Percentiles rank a stretch among this genome's conserved stretches.
Conservation (phyloP, 2,113 vertebrate genomes). For the Caranx ignobilis region DNA sequence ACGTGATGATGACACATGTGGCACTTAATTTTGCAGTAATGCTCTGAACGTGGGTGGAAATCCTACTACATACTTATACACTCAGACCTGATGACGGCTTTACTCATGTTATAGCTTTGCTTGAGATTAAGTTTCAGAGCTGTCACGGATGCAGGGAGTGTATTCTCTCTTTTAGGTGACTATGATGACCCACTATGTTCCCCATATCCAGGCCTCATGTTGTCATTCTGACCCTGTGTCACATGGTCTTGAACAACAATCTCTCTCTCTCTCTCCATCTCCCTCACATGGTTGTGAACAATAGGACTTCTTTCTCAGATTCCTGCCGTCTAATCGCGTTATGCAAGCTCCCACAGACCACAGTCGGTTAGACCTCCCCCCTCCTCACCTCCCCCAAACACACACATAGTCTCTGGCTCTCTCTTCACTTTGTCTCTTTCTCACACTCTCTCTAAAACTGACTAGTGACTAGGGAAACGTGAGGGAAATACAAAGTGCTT, state of each 20-base stretch:
- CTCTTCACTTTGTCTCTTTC: slow-evolving; percentile 30
- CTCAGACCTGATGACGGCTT: neutral
- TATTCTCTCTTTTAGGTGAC: neutral
- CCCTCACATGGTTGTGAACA: slow-evolving; percentile 60
- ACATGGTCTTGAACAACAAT: slow-evolving; percentile 47
- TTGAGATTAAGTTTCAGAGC: neutral
- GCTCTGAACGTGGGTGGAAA: neutral
- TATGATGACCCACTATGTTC: neutral
- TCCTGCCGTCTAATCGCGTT: slow-evolving; percentile 71
- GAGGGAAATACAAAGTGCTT: slow-evolving; percentile 50
- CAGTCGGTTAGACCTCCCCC: slow-evolving; percentile 40
- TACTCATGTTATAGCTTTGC: neutral
- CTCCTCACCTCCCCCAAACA: slow-evolving; percentile 1
- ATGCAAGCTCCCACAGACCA: slow-evolving; percentile 62
- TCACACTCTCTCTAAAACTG: slow-evolving; percentile 47
- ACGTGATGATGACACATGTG: too few species aligned
- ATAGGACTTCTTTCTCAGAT: slow-evolving; percentile 66
- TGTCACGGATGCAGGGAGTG: too few species aligned
- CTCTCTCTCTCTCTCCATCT: slow-evolving; percentile 3
- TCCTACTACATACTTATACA: neutral
- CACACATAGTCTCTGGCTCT: slow-evolving; percentile 1
- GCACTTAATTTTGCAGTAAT: neutral
- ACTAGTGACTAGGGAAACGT: slow-evolving; percentile 42
- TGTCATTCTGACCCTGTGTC: slow-evolving; percentile 51
- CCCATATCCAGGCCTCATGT: neutral